Evolutionary conservation across 2,888 invertebrate species (phyloP).

Genomic region (Acleris holmiana): DNA sequence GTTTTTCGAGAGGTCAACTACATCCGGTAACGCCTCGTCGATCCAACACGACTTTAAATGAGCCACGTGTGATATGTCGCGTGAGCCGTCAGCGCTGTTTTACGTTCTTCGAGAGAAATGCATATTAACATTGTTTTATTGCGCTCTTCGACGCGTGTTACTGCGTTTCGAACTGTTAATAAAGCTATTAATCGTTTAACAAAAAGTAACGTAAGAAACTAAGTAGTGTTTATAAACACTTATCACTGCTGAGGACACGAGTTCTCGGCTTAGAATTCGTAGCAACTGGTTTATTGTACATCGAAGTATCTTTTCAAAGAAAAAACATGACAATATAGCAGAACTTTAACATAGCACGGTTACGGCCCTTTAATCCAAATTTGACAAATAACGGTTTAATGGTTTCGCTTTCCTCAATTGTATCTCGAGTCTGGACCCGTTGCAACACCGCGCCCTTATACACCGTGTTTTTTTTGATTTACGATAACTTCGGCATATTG

Average conservation of each 20-base stretch:
- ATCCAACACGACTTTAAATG: slow-evolving; percentile 7
- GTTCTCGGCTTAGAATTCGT: too few species aligned
- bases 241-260: background rate
- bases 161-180: slow-evolving; percentile 16
- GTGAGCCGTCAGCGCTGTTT: slow-evolving; percentile 13
- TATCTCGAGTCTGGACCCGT: too few species aligned
- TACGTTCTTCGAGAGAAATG: slow-evolving; percentile 31
- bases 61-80: slow-evolving; percentile 14
- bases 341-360: too few species aligned
- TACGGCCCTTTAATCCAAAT: too few species aligned
- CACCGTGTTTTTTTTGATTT: too few species aligned
- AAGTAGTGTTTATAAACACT: background rate
- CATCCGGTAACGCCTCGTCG: slow-evolving; percentile 11
- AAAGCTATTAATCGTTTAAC: slow-evolving; percentile 19
- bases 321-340: too few species aligned
- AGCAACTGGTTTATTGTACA: too few species aligned
- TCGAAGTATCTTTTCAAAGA: too few species aligned
- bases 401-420: too few species aligned
- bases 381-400: too few species aligned
- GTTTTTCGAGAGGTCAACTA: slow-evolving; percentile 13
- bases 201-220: slow-evolving; percentile 13
- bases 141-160: slow-evolving; percentile 4
- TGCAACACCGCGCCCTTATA: too few species aligned
- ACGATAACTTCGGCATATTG: too few species aligned
- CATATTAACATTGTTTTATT: slow-evolving; percentile 26